Percentiles rank a stretch among this genome's conserved stretches.
Evolutionary conservation across 2,797 vertebrate species (phyloP).

Genomic region (Lindbergichthys nudifrons): DNA sequence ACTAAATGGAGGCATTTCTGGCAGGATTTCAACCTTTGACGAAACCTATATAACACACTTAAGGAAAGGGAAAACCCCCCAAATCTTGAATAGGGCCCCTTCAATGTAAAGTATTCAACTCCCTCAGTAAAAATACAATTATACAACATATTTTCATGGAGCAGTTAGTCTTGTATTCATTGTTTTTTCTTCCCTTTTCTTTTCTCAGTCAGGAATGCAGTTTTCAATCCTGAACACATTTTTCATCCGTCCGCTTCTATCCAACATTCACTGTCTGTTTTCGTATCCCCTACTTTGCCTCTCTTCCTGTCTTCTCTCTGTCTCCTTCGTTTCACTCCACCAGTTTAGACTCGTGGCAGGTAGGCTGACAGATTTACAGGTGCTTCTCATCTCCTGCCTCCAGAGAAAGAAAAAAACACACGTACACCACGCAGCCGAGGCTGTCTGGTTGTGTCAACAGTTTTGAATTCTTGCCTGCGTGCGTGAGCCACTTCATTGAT

Average conservation of each 20-base stretch:
- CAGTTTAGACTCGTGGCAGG: conserved; percentile 65
- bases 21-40: too few relatives aligned
- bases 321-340: conserved; percentile 59
- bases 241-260: conserved; percentile 12
- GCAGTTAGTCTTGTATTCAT: background rate
- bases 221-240: conserved; percentile 8
- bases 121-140: too few relatives aligned
- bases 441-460: conserved; percentile 68
- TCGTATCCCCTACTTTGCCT: background rate
- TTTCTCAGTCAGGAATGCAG: background rate
- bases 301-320: conserved; percentile 40
- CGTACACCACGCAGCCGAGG: conserved; percentile 7
- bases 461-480: conserved; percentile 59
- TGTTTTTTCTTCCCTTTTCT: background rate
- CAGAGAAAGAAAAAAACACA: conserved; percentile 17
- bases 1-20: too few relatives aligned
- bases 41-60: too few relatives aligned
- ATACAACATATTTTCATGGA: background rate
- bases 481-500: conserved; percentile 76
- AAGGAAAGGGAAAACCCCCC: too few relatives aligned
- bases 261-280: conserved; percentile 27
- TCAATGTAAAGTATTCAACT: too few relatives aligned
- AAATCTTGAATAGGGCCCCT: too few relatives aligned
- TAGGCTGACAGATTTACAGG: conserved; percentile 79
- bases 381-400: conserved; percentile 66